Conservation (phyloP, 2,113 vertebrate genomes). For the Pteropus alecto region DNA sequence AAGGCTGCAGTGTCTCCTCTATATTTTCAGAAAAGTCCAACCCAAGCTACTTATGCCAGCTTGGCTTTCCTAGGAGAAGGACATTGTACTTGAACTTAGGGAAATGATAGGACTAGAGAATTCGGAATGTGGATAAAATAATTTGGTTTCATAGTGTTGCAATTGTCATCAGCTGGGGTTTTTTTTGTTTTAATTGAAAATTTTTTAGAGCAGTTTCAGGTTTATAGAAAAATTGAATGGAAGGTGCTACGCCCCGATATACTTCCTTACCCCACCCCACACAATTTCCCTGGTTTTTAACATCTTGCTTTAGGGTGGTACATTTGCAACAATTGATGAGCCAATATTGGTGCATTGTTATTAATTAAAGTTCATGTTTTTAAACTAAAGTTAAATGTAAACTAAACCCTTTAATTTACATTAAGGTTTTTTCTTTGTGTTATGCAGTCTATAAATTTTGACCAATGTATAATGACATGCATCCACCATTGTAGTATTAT, state of each 20-base stretch:
- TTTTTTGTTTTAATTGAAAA: neutral
- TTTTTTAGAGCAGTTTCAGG: neutral
- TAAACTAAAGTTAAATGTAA: neutral
- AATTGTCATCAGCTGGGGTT: neutral
- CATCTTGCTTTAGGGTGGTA: neutral
- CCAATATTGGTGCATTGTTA: neutral
- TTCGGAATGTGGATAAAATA: neutral
- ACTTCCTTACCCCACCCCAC: neutral
- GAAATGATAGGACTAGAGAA: neutral
- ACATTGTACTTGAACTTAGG: neutral
- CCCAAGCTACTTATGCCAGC: neutral
- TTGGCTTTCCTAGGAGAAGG: neutral
- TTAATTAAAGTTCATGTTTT: neutral
- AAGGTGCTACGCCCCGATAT: neutral
- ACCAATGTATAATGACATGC: neutral
- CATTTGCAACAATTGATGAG: neutral
- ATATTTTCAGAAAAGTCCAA: neutral
- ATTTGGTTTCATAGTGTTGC: neutral
- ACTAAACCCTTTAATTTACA: neutral
- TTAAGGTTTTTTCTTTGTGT: neutral
- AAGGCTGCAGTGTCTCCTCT: neutral
- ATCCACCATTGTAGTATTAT: neutral
- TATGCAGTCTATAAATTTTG: neutral
- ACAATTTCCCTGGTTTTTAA: neutral
- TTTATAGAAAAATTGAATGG: neutral